Conservation (phyloP, 2,113 vertebrate genomes). For the Turdus rufiventris region DNA sequence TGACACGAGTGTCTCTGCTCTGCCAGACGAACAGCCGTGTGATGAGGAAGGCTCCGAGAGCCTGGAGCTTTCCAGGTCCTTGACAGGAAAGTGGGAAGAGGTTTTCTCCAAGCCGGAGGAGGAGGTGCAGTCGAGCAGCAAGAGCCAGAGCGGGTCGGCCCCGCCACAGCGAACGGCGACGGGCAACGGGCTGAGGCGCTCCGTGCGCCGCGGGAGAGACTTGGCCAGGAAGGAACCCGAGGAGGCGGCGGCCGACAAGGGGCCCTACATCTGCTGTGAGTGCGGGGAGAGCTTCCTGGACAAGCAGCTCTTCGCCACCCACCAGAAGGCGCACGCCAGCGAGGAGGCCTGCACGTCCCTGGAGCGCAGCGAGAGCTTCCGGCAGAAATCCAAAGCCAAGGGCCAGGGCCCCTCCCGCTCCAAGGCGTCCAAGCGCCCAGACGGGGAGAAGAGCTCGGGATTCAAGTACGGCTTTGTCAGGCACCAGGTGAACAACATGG, state of each 20-base stretch:
- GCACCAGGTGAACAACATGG: conserved; percentile 76
- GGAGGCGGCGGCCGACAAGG: conserved; percentile 42
- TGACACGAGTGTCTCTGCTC: conserved; percentile 13
- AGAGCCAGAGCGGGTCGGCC: conserved; percentile 36
- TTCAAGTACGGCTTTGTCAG: conserved; percentile 40
- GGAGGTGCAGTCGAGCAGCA: conserved; percentile 51
- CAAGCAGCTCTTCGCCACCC: conserved; percentile 44
- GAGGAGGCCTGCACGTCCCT: conserved; percentile 36
- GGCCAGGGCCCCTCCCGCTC: conserved; percentile 66
- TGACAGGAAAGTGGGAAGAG: conserved; percentile 58
- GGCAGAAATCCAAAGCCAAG: conserved; percentile 64
- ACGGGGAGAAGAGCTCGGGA: conserved; percentile 65
- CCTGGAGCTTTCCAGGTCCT: conserved; percentile 19
- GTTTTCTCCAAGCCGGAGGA: conserved; percentile 69
- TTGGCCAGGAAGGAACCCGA: conserved; percentile 29
- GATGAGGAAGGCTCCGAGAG: conserved; percentile 32
- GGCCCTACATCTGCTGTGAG: conserved; percentile 85
- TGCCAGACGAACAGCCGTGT: conserved; percentile 34
- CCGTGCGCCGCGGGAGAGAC: conserved; percentile 56
- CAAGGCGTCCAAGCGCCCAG: conserved; percentile 71
- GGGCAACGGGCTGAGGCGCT: conserved; percentile 69
- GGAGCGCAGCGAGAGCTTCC: conserved; percentile 1
- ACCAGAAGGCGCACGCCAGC: conserved; percentile 32
- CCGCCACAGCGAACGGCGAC: not conserved
- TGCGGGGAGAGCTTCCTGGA: conserved; percentile 84